Conservation (phyloP, 2,113 vertebrate genomes). For the Rostratula benghalensis region DNA sequence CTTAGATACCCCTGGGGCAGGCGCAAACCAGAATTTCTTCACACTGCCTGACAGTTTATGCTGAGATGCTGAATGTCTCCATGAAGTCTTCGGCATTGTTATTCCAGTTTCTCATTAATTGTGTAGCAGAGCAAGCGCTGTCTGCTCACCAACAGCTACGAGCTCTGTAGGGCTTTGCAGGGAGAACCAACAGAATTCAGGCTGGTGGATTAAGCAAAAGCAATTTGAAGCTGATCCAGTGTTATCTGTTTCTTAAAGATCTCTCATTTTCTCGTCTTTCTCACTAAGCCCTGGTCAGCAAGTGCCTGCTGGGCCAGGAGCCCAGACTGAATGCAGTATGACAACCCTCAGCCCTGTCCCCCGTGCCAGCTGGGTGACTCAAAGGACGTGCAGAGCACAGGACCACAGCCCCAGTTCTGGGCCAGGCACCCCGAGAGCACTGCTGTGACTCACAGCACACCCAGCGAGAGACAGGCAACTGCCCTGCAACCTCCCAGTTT, state of each 20-base stretch:
- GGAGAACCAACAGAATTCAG: neutral
- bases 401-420: fast-evolving
- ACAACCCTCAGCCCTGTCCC: neutral
- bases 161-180: neutral
- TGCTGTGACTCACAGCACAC: neutral
- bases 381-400: neutral
- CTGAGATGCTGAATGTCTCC: neutral
- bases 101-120: neutral
- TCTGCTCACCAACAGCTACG: neutral
- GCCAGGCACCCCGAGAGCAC: neutral
- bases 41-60: neutral
- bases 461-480: neutral
- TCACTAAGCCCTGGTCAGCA: neutral
- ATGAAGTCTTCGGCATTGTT: neutral
- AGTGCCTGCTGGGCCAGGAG: neutral
- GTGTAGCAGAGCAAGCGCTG: neutral
- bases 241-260: neutral
- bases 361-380: neutral
- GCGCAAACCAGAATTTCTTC: neutral
- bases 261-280: neutral
- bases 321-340: fast-evolving
- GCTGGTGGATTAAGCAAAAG: neutral
- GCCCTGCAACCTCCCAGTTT: neutral
- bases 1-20: neutral
- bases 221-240: neutral